These are phyloP conservation scores for Kuschelorhynchus macadamiae DNA, from an alignment of 2,888 invertebrate species.

Conservation along the genomic window DNA sequence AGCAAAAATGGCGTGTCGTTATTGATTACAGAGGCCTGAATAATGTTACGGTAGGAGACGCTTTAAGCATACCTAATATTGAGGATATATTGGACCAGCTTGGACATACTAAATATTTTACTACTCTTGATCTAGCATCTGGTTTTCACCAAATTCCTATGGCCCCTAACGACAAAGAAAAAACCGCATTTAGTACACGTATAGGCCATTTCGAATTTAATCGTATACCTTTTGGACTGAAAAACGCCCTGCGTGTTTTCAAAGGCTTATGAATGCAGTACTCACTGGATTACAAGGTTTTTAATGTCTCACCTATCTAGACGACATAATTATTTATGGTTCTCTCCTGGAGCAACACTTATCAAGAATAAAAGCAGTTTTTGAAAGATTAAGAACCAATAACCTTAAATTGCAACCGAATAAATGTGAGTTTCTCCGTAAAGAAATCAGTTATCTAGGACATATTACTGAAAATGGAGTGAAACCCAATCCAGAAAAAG, in stretches of 20 bases:
- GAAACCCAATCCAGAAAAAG: constrained; percentile 62
- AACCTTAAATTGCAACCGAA: not conserved
- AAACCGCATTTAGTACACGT: no score
- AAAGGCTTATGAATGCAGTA: constrained; percentile 36
- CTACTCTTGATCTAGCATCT: no score
- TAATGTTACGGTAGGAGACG: no score
- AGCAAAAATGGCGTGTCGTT: no score
- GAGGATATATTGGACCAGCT: no score
- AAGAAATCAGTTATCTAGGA: constrained; percentile 59
- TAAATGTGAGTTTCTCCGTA: constrained; percentile 58
- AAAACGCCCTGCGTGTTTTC: constrained; percentile 51
- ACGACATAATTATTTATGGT: constrained; percentile 55
- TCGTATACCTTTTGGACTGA: no score
- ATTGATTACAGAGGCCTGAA: no score
- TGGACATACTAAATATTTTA: no score
- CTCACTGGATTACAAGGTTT: constrained; percentile 23
- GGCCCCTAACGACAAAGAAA: no score
- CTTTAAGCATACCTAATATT: no score
- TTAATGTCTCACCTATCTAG: constrained; percentile 53
- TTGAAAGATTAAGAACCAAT: constrained; percentile 59
- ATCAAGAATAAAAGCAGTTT: constrained; percentile 56
- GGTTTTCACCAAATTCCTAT: no score
- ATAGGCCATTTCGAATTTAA: no score
- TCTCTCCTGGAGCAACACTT: constrained; percentile 57
- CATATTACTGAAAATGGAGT: constrained; percentile 61